Base-by-base conservation (phyloP, 2,113 vertebrate genomes). In the Columba livia region DNA sequence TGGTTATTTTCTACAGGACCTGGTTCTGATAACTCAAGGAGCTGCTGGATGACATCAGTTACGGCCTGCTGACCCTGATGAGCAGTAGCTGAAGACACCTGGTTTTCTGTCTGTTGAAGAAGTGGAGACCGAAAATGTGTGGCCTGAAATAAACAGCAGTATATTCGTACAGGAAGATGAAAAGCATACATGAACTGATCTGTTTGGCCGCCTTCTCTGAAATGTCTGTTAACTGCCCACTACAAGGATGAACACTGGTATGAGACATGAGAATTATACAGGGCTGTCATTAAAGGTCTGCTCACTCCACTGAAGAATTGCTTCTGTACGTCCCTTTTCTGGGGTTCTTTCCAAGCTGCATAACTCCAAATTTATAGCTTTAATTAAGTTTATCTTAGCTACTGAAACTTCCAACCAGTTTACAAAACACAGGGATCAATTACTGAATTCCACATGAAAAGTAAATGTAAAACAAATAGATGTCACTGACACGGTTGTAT, bases 1-100 rank as follows among this genome's bases (percentile, higher is more conserved):
- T 98, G 99, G n/a, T 96, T 95, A 11, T 98, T 96, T 95, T 99
- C 99, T 51, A 97, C 98, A 2, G 98, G 98, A 93, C 99, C 98
- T 21, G 99, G 99, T 94, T 99, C 99, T 1, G 99, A 99, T 61
- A 99, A 98, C 93, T 99, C 99, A 51, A 99, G 97, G 58, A 99
- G 98, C 93, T 99, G 99, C 97, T 99, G 99, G 92, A 99, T 99
- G 85, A 99, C 99, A 58, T 99, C 99, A 1, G 98, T 99, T 92
- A 99, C 99, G 26, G 98, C 98, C 94, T 99, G 99, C 0, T 98
- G 97, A 20, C 96, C 98, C 88, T 99, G 99, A 47, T 98, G 97
- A 32, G 96, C 96, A 21, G 97, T 81, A 44, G 94, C 92, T 28
- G 98, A 85, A n/a, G 97, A 70, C 44, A 93, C 96, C 58, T 98